Evolutionary conservation across 2,797 vertebrate species (phyloP).

Genomic region (Sciaenops ocellatus): DNA sequence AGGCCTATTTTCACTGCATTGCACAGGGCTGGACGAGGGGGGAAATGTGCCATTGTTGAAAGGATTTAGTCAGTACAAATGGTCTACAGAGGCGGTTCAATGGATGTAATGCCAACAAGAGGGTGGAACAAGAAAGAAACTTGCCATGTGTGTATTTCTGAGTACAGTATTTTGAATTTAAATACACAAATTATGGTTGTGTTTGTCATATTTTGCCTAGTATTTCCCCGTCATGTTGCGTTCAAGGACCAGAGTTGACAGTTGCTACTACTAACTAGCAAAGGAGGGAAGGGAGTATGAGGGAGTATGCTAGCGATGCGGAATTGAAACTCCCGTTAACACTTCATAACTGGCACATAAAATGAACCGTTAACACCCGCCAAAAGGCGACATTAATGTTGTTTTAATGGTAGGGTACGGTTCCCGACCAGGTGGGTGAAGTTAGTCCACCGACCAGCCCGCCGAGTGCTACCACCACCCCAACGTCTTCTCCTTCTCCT

Average conservation of each 20-base stretch:
- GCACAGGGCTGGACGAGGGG: constrained; percentile 28
- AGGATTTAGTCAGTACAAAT: constrained; percentile 68
- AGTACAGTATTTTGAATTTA: background rate
- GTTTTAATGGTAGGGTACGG: background rate
- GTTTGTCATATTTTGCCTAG: background rate
- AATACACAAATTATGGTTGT: background rate
- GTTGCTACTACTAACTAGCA: constrained; percentile 12
- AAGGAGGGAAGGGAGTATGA: background rate
- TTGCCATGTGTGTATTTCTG: background rate
- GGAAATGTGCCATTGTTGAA: constrained; percentile 70
- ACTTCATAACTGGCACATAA: constrained; percentile 4
- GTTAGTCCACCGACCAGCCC: constrained; percentile 6
- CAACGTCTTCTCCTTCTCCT: constrained; percentile 29
- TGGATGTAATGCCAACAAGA: constrained; percentile 32
- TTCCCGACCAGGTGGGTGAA: background rate
- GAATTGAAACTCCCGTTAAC: constrained; percentile 46
- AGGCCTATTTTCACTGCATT: constrained; percentile 53
- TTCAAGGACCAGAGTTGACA: constrained; percentile 17
- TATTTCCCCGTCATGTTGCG: background rate
- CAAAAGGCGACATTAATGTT: background rate
- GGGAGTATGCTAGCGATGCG: constrained; percentile 38
- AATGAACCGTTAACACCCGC: background rate
- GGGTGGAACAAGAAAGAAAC: background rate
- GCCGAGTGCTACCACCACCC: background rate
- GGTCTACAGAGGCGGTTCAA: constrained; percentile 27